phyloP scores from a whole-genome alignment of 2,113 vertebrate species.

The Malaclemys terrapin region DNA sequence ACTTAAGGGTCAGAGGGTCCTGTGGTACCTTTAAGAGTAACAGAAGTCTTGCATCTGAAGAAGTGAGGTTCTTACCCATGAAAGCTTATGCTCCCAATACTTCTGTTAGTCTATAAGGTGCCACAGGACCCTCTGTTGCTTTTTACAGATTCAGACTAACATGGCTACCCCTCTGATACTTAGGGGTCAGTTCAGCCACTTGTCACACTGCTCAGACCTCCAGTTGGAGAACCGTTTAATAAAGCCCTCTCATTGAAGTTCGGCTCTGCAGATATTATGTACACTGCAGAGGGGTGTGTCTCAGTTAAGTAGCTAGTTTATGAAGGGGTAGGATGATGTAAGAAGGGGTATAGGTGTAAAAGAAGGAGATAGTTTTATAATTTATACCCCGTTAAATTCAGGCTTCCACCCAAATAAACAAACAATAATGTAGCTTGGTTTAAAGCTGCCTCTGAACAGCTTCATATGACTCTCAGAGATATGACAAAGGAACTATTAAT shows the following conservation, averaged over 20 bases:
- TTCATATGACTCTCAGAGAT: not conserved
- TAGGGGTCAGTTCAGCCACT: fast-evolving
- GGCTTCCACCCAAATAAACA: not conserved
- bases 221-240: not conserved
- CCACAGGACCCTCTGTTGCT: too few species aligned
- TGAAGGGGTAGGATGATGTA: not conserved
- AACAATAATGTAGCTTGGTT: not conserved
- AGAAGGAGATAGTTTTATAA: not conserved
- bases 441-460: not conserved
- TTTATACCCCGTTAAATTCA: not conserved
- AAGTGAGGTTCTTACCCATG: too few species aligned
- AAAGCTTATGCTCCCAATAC: too few species aligned
- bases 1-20: fast-evolving
- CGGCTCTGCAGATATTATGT: fast-evolving
- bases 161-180: too few species aligned
- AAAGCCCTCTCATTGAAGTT: not conserved
- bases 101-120: too few species aligned
- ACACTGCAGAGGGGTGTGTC: fast-evolving
- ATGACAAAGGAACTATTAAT: not conserved
- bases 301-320: fast-evolving
- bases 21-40: too few species aligned
- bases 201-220: not conserved
- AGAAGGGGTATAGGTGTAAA: not conserved
- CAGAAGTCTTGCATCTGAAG: too few species aligned
- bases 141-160: too few species aligned